These are phyloP conservation scores for Coptotermes formosanus DNA, from an alignment of 1,140 invertebrate species.

Conservation along the genomic window DNA sequence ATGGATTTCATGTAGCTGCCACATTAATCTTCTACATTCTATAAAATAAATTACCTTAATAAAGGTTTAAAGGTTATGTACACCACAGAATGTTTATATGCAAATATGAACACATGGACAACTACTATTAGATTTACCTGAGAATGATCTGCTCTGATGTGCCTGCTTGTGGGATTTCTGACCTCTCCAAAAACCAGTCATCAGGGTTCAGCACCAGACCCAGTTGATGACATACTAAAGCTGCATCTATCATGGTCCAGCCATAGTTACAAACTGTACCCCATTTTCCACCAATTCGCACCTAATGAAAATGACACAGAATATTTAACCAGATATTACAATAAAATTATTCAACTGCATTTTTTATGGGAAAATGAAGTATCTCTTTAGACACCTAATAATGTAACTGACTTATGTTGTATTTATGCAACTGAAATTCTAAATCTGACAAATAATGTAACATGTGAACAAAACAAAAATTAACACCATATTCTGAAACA, in stretches of 20 bases:
- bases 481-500: not conserved
- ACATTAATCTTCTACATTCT: no score
- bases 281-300: constrained; percentile 82
- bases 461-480: not conserved
- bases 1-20: no score
- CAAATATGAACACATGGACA: constrained; percentile 38
- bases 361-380: no score
- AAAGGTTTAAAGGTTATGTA: no score
- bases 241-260: constrained; percentile 91
- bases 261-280: constrained; percentile 96
- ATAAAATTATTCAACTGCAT: no score
- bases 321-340: no score
- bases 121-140: constrained; percentile 45
- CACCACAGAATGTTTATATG: no score
- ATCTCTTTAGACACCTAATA: no score
- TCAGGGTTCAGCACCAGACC: constrained; percentile 89
- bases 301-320: constrained; percentile 47
- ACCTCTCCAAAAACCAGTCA: constrained; percentile 83
- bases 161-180: constrained; percentile 75
- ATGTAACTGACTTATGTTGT: no score
- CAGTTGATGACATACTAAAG: constrained; percentile 92
- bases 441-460: not conserved
- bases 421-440: no score
- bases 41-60: no score
- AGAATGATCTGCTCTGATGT: constrained; percentile 73